These are phyloP conservation scores for Anas flavirostris DNA, from an alignment of 2,797 vertebrate species.

Conservation along the genomic window DNA sequence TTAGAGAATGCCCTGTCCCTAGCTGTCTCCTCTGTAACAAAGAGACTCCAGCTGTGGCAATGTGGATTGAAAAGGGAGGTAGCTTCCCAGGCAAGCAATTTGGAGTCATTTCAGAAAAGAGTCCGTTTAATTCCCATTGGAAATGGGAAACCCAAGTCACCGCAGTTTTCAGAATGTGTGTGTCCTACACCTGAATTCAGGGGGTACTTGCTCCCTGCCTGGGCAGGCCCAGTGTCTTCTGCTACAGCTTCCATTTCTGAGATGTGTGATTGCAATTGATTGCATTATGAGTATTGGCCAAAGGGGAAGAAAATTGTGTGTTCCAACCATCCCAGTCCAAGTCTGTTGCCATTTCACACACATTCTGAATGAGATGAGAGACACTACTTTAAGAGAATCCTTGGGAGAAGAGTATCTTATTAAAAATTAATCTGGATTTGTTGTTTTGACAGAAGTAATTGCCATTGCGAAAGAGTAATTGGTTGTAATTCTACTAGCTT, in stretches of 20 bases:
- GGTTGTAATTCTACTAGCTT: neutral
- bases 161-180: accelerated
- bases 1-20: neutral
- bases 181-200: neutral
- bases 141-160: neutral
- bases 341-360: neutral
- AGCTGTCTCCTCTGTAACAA: constrained; percentile 12
- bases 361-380: neutral
- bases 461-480: neutral
- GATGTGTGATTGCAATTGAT: neutral
- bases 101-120: neutral
- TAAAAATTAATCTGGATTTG: neutral
- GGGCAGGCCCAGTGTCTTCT: neutral
- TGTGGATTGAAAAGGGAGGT: neutral
- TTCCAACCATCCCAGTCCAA: neutral
- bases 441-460: neutral
- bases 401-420: neutral
- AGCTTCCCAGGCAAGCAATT: neutral
- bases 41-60: neutral
- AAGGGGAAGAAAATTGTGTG: neutral
- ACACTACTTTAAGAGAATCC: neutral
- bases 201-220: neutral
- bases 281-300: neutral
- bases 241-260: neutral
- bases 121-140: neutral